Conservation (phyloP, 53 echinoderm and acorn worm species). For the Henricia sp. region DNA sequence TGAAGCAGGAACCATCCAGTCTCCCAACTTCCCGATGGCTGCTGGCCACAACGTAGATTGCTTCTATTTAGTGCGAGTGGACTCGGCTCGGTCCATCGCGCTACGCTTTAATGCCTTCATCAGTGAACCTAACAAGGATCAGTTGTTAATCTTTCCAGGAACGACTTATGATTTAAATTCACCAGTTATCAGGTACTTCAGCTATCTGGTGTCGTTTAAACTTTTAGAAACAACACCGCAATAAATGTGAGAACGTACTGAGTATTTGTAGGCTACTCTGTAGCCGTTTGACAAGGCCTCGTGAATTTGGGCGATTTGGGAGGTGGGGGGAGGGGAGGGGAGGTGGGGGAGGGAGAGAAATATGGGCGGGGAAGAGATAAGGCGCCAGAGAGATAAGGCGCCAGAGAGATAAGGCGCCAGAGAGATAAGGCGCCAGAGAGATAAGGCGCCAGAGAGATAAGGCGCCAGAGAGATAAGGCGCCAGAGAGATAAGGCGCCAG, state of each 20-base stretch:
- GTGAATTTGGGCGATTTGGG: no score
- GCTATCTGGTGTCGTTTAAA: background rate
- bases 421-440: no score
- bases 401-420: no score
- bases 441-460: no score
- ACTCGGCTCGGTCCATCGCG: conserved; percentile 63
- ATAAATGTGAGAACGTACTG: no score
- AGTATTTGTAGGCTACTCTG: no score
- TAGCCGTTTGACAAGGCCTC: background rate
- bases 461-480: no score
- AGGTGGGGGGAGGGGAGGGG: no score
- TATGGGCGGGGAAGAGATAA: no score
- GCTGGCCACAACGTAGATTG: conserved; percentile 57
- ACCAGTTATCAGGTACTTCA: background rate
- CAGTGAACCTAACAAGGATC: conserved; percentile 70
- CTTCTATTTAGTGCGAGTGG: conserved; percentile 65
- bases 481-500: no score
- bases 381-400: no score
- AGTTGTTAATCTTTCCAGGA: conserved; percentile 60
- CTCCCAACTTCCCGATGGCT: conserved; percentile 73
- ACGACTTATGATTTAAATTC: conserved; percentile 7
- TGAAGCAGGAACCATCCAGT: conserved; percentile 61
- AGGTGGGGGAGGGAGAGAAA: no score
- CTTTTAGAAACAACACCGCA: background rate
- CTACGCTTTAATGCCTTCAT: conserved; percentile 57